Evolutionary conservation across 2,797 vertebrate genomes (phyloP), one percentile per base, ranked within the genome.

Genomic region (Spinus pinus): DNA sequence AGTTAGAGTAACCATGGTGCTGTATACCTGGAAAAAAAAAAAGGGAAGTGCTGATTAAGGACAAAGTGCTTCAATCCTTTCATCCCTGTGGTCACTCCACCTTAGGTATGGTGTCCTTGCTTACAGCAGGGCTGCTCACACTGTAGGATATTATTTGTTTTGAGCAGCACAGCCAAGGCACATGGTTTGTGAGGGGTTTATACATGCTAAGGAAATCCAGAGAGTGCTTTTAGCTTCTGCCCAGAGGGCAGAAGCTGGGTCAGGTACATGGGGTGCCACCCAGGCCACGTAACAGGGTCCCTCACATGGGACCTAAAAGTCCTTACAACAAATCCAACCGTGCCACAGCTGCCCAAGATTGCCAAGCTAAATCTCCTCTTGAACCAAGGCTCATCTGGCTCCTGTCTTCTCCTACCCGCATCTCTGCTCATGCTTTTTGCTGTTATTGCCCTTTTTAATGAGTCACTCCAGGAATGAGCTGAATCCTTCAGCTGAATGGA

Each of bases 221-320:
- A 47, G 24, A 24, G 37, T 37, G 28, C 54, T 69, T 87, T 46
- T 18, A 4, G 47, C n/a, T n/a, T n/a, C n/a, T n/a, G n/a, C 54
- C 73, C 35, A 14, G 33, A 42, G 49, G 53, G 24, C 73, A 47
- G 62, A 37, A 71, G 28, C 12, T 21, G 5, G 8, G 14, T 62
- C 13, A 17, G 41, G 66, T 30, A 4, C 8, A 1, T 2, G 7
- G 27, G 70, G 24, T 73, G 33, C 61, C 35, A 41, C 56, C 58
- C 6, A 3, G 42, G 54, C 50, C 2, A 0, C 27, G 79, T 42
- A 35, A 6, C 50, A 44, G 20, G 1, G 0, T 33, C 35, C 35
- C 2, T n/a, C 5, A 0, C 7, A 7, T 0, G 1, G 54, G 41
- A 71, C 57, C 44, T 33, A 7, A 58, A 41, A 39, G 44, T 57